Evolutionary conservation across 2,113 vertebrate species (phyloP), one percentile per base, ranked within the genome.

Genomic region (Pangasianodon hypophthalmus): DNA sequence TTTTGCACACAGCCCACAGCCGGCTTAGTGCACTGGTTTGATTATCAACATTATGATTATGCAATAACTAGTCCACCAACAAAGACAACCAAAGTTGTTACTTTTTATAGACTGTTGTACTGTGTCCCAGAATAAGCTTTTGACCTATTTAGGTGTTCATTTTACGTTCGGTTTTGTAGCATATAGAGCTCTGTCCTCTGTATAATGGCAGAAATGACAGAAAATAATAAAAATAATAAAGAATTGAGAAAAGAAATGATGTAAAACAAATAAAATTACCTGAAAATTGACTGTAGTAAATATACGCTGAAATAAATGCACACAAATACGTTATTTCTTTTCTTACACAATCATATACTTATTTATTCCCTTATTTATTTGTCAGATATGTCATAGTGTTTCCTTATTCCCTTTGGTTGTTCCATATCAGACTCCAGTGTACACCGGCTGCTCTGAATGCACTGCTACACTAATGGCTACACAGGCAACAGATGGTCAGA

Each of bases 81-180:
- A 82, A 58, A 82, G 37, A 37, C n/a, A 56, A 56, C 6, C n/a
- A 83, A 83, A 84, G 13, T 18, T 7, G 52, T 80, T 54, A 8
- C 80, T 82, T 82, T 84, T 41, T 84, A 58, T 84, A 83, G 54
- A 84, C 32, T 58, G 32, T 58, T 83, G n/a, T 58, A 37, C 32
- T 58, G 32, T 9, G 11, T 58, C 52, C 80, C 52, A 41, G 80
- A 83, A 84, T 60, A 84, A 21, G 37, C 37, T 44, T 60, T 26
- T 62, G 82, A 84, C 82, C 54, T 26, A 84, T 84, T 84, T 82
- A 37, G 2, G 48, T 52, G 21, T 48, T 50, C 21, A 5, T 44
- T 44, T 21, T 37, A 37, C 1, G 37, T 37, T 37, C 37, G 1
- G 37, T 54, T 81, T 81, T n/a, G 16, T 82, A 80, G 26, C 77